Evolutionary conservation across 1,140 invertebrate species (phyloP), one percentile per base, ranked within the genome.

Genomic region (Diprion similis): DNA sequence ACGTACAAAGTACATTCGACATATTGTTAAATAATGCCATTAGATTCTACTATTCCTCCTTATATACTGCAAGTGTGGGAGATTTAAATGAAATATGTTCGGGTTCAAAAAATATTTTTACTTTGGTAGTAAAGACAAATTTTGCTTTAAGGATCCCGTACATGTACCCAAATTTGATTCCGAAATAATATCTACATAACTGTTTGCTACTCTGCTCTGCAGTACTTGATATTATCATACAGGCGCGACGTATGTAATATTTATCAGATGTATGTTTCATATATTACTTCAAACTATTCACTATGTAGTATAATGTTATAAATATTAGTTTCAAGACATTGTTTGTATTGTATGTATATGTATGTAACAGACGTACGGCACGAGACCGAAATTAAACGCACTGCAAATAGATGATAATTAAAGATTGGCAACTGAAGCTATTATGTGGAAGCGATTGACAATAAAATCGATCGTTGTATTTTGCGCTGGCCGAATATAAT

Each of bases 1-100:
- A 59, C n/a, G 51, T 59, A 59, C 51, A 59, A 59, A 59, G 51
- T 59, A 59, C n/a, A 59, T 59, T 17, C 9, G n/a, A 59, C 9
- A 17, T 59, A 59, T 59, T 13, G 4, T 59, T 37, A 37, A 68
- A 68, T 15, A 19, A 68, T 17, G 17, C 37, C 66, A 19, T 68
- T 68, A 68, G 18, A 19, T 68, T 68, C 66, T 68, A 68, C 37
- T 13, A 15, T 37, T 3, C 24, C 24, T 37, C 24, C 24, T 37
- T 37, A 37, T 37, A 37, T 37, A 37, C 24, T 37, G 51, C 64
- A 37, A 70, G 17, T 73, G 19, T 45, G 68, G 67, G 73, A 47
- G 19, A 64, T 71, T 37, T 37, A 37, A 6, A 37, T 37, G 24
- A 37, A 37, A 37, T 37, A 37, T 37, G 24, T 37, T 37, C 24